phyloP scores from a whole-genome alignment of 2,888 invertebrate genomes.

The Hydraecia micacea region DNA sequence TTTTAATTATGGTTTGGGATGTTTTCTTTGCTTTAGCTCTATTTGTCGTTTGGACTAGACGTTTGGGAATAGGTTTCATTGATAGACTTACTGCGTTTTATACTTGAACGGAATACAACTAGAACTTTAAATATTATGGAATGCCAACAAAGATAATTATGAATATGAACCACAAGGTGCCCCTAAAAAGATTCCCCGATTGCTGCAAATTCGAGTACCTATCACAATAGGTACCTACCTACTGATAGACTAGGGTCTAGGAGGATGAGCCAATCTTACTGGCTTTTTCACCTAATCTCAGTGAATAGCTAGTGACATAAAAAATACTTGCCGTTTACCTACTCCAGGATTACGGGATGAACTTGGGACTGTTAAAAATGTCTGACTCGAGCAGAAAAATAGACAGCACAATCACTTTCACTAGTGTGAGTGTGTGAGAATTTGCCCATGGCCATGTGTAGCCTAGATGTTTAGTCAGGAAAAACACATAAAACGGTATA shows the following conservation, averaged over 20 bases:
- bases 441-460: not conserved
- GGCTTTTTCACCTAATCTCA: not conserved
- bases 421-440: too few relatives aligned
- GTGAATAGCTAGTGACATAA: too few relatives aligned
- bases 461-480: not conserved
- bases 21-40: slow-evolving; percentile 26
- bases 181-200: not conserved
- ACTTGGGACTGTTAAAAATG: not conserved
- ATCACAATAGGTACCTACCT: too few relatives aligned
- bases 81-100: not conserved
- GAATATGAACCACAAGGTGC: not conserved
- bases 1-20: slow-evolving; percentile 75
- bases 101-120: not conserved
- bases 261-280: not conserved
- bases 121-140: not conserved
- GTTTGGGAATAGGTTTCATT: not conserved
- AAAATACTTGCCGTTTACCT: not conserved
- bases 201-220: not conserved
- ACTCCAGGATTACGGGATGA: not conserved
- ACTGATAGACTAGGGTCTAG: not conserved
- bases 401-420: not conserved
- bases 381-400: not conserved
- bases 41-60: slow-evolving; percentile 11
- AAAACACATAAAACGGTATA: not conserved
- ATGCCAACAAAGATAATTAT: not conserved